Base-by-base conservation (phyloP, 2,888 invertebrate genomes). In the Ptychoptera albimana region DNA sequence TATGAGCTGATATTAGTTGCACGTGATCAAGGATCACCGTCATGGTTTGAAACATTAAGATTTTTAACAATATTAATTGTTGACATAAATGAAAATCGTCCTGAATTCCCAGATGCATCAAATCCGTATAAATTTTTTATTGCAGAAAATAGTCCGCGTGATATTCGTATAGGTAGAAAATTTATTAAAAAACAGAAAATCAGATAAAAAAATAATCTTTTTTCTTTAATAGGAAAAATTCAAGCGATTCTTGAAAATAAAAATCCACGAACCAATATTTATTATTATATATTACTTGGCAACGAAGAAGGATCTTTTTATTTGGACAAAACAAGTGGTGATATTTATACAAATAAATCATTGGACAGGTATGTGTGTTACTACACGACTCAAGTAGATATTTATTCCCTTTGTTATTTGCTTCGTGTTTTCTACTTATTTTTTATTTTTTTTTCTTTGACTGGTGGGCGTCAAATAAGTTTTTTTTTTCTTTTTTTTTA, bases 61-160 rank as follows among this genome's bases (percentile, higher is more conserved):
- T 73, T 84, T 43, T 66, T 91, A 39, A 80, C 78, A 0, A 75
- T 91, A 37, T 69, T 80, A 31, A 66, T 89, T 36, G 77, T 80
- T 9, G 87, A 89, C 58, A 79, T 80, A 3, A 81, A 87, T 54
- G 87, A 88, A 64, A 86, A 88, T 57, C 69, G 74, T 1, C 87
- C 89, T 0, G 77, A 78, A 55, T 89, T 88, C 59, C 72, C 75
- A 0, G 73, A 74, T 42, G 67, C 72, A 2, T 63, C 69, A 2
- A 70, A 73, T 50, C 72, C 73, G 1, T 80, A 86, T 57, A 73
- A 73, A 50, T 83, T 87, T 54, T 72, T 69, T 29, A 66, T 87
- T 7, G 68, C 70, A 34, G 88, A 89, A 66, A 88, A 88, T 61
- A 67, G 74, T 48, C 69, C 70, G 0, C 61, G 71, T 1, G 73